Conservation (phyloP, 1,140 invertebrate species). For the Drosophila tropicalis region DNA sequence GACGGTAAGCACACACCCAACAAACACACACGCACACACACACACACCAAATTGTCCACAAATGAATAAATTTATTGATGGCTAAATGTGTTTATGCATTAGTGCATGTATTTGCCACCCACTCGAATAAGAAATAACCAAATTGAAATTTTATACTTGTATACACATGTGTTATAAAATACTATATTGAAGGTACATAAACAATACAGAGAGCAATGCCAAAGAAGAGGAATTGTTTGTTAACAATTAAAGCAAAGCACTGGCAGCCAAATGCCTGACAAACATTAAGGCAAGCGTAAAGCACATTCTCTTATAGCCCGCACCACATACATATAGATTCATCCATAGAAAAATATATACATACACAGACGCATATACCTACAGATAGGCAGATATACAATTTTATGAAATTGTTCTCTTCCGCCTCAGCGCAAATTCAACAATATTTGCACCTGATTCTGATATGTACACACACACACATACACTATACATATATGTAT, state of each 20-base stretch:
- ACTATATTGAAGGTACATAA: not conserved
- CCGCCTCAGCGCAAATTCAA: conserved; percentile 59
- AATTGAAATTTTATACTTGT: conserved; percentile 26
- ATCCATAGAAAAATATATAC: not conserved
- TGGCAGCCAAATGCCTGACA: conserved; percentile 50
- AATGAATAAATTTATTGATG: conserved; percentile 1
- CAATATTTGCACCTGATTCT: conserved; percentile 78
- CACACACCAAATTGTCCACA: not conserved
- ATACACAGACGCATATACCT: conserved; percentile 27
- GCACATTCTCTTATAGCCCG: not conserved
- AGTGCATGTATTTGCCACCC: too few relatives aligned
- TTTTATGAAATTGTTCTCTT: conserved; percentile 39
- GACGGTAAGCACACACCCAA: conserved; percentile 58
- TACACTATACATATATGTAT: not conserved
- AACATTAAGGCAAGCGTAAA: conserved; percentile 50
- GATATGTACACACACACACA: conserved; percentile 22
- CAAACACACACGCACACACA: not conserved
- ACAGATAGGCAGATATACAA: conserved; percentile 28
- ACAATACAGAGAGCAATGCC: not conserved
- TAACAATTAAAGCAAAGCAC: conserved; percentile 70
- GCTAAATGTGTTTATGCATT: too few relatives aligned
- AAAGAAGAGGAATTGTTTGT: conserved; percentile 28
- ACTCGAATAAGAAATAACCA: not conserved
- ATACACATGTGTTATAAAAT: conserved; percentile 48
- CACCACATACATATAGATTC: conserved; percentile 1